Base-by-base conservation (phyloP, 2,888 invertebrate species). In the Epinotia ramella region DNA sequence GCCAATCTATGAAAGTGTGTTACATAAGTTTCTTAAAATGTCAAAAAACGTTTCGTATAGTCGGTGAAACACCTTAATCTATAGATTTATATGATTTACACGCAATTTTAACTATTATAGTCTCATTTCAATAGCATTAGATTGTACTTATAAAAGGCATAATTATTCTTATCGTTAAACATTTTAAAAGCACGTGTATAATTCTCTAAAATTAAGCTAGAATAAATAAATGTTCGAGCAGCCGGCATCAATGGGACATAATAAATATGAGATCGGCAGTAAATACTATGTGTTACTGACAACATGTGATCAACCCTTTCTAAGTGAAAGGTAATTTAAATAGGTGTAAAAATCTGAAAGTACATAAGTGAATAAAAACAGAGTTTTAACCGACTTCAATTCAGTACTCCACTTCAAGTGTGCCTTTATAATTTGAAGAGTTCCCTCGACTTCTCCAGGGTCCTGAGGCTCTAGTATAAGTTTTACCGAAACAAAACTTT, bases 111-210 rank as follows among this genome's bases (percentile, higher is more conserved):
- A 79, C 78, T 66, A 16, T 46, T 24, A 46, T 53, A 69, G 68
- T 77, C 67, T 80, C 83, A 80, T 79, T 75, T 64, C 60, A 80
- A 80, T 83, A 83, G 80, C 79, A 80, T 80, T 77, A 69, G 83
- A 82, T 88, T 89, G 88, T 89, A 89, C 89, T 88, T 78, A 77
- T 81, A 73, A 78, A 88, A 87, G 87, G 87, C 88, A 86, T 83
- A 80, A 79, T 80, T 73, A 78, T 49, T 75, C 66, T 67, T 67
- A 67, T 66, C 12, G 20, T 65, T 70, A 69, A 68, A 60, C 20
- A 65, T 60, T 59, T 28, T 57, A 59, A 69, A 46, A 69, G 24
- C 20, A n/a, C 60, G 62, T 66, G 28, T 56, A 71, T 59, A 76
- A 46, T 16, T 16, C 13, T 76, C 60, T 63, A 76, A 76, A 49